phyloP scores from a whole-genome alignment of 1,140 invertebrate genomes.

The Megalopta genalis region DNA sequence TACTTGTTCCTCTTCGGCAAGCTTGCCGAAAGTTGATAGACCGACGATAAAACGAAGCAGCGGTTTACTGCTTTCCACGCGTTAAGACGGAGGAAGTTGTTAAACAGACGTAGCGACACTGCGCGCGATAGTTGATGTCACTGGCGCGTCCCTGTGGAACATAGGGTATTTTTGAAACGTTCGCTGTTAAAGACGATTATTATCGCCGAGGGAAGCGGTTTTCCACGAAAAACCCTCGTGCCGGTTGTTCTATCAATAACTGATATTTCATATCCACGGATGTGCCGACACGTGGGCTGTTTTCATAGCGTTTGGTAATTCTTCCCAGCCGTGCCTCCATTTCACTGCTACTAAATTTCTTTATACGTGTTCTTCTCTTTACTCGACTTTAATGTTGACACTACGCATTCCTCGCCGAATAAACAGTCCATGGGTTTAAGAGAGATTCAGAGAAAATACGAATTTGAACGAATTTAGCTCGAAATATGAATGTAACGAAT shows the following conservation, averaged over 20 bases:
- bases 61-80: slow-evolving; percentile 61
- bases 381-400: too few relatives aligned
- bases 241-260: not conserved
- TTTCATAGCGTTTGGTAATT: too few relatives aligned
- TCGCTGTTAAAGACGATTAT: not conserved
- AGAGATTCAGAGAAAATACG: too few relatives aligned
- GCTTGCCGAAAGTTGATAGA: slow-evolving; percentile 59
- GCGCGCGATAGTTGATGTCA: slow-evolving; percentile 9
- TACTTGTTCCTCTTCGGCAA: slow-evolving; percentile 45
- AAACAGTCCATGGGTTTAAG: too few relatives aligned
- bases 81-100: slow-evolving; percentile 65
- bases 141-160: not conserved
- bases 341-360: too few relatives aligned
- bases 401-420: too few relatives aligned
- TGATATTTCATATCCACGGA: not conserved
- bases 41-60: slow-evolving; percentile 64
- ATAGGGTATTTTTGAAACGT: slow-evolving; percentile 17
- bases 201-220: not conserved
- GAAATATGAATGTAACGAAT: too few relatives aligned
- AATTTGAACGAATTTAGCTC: too few relatives aligned
- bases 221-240: not conserved
- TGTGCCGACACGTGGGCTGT: not conserved
- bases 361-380: too few relatives aligned
- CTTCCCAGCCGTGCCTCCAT: too few relatives aligned
- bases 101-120: slow-evolving; percentile 46